Conservation (phyloP, 2,888 invertebrate species). For the Trichopria drosophilae region DNA sequence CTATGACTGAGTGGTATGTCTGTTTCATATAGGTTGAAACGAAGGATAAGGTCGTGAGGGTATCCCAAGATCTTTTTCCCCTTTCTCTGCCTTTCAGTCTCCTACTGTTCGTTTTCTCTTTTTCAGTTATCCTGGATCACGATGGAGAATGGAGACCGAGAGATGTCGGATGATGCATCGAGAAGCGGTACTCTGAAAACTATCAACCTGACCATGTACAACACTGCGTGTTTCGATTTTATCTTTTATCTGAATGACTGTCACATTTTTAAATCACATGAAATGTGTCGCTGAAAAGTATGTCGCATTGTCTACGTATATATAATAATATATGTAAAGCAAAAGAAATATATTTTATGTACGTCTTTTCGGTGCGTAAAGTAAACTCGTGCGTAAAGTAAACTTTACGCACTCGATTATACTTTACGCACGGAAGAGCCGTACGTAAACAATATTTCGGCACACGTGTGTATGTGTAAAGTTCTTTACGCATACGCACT, state of each 20-base stretch:
- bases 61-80: constrained; percentile 49
- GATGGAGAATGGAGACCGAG: constrained; percentile 22
- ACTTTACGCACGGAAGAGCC: no score
- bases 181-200: constrained; percentile 37
- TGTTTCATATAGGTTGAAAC: constrained; percentile 44
- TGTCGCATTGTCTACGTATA: no score
- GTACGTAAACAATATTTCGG: no score
- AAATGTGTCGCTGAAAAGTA: no score
- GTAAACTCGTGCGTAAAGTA: no score
- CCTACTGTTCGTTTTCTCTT: constrained; percentile 18
- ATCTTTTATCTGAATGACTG: constrained; percentile 12
- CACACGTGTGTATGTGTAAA: no score
- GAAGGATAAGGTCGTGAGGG: constrained; percentile 52
- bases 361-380: no score
- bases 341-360: no score
- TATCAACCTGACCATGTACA: constrained; percentile 24
- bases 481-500: no score
- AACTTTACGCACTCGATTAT: no score
- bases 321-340: no score
- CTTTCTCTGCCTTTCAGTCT: constrained; percentile 32
- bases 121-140: not conserved
- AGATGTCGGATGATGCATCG: constrained; percentile 47
- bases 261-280: not conserved
- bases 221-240: constrained; percentile 16
- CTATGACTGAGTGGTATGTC: constrained; percentile 55